Percentiles rank a stretch among this genome's conserved stretches.
Conservation (phyloP, 2,797 vertebrate genomes). For the Myotis findleyi region DNA sequence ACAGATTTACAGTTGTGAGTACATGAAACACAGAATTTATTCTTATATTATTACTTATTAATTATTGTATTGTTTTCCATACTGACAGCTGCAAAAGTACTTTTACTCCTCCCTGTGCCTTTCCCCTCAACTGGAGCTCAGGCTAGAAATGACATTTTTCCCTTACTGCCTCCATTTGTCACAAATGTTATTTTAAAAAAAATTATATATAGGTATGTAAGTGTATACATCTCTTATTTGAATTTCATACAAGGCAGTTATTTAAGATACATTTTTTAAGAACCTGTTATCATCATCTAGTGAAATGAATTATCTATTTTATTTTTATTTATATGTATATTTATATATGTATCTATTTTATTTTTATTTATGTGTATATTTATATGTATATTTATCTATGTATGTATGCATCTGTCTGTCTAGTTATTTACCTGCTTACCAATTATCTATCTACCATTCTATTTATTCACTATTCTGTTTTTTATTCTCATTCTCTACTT, state of each 20-base stretch:
- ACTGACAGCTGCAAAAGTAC: background rate
- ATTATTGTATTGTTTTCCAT: background rate
- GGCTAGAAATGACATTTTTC: background rate
- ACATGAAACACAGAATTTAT: background rate
- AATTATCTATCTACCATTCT: too few species aligned
- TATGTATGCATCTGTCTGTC: too few species aligned
- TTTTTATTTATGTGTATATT: too few species aligned
- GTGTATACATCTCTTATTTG: background rate
- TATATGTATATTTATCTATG: too few species aligned
- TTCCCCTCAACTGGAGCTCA: background rate
- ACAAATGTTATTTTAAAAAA: background rate
- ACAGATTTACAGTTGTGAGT: background rate
- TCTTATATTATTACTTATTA: background rate
- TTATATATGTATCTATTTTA: too few species aligned
- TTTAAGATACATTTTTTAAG: background rate
- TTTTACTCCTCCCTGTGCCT: background rate
- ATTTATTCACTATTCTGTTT: too few species aligned
- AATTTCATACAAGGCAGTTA: background rate
- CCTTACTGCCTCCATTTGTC: background rate
- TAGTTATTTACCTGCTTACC: too few species aligned
- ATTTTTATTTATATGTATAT: background rate
- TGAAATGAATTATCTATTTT: background rate
- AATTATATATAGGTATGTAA: background rate
- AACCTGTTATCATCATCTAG: background rate
- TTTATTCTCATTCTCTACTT: too few species aligned